These are phyloP conservation scores for Hyles euphorbiae DNA, from an alignment of 1,140 invertebrate genomes.

Conservation along the genomic window DNA sequence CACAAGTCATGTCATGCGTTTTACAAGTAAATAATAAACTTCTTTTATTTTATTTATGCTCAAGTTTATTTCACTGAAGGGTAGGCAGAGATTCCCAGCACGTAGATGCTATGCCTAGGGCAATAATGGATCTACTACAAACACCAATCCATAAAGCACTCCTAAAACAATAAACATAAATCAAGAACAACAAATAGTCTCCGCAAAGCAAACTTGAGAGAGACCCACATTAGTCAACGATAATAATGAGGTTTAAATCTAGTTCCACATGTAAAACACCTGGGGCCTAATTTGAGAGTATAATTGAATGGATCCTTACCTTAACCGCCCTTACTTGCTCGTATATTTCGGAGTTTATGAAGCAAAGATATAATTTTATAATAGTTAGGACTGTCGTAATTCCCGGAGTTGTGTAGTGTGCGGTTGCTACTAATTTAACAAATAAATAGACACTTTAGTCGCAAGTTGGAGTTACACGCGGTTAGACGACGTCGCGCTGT, in stretches of 20 bases:
- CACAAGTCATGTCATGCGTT: too few relatives aligned
- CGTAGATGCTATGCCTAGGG: too few relatives aligned
- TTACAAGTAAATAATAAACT: too few relatives aligned
- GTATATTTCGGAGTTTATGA: slow-evolving; percentile 19
- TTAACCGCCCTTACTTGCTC: slow-evolving; percentile 4
- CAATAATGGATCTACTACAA: too few relatives aligned
- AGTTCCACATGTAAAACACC: slow-evolving; percentile 8
- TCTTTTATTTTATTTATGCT: too few relatives aligned
- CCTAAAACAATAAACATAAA: too few relatives aligned
- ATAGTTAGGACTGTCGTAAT: slow-evolving; percentile 23
- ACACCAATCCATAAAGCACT: too few relatives aligned
- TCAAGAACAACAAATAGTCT: too few relatives aligned
- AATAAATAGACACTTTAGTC: slow-evolving; percentile 34
- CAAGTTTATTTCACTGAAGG: too few relatives aligned
- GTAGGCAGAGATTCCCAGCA: too few relatives aligned
- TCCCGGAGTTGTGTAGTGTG: slow-evolving; percentile 7
- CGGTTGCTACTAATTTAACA: slow-evolving; percentile 28
- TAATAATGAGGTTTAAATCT: slow-evolving; percentile 3
- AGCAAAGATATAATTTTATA: slow-evolving; percentile 23
- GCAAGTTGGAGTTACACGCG: slow-evolving; percentile 21
- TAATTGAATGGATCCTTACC: slow-evolving; percentile 11
- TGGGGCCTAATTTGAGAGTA: slow-evolving; percentile 5
- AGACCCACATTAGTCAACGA: background rate
- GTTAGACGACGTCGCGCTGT: slow-evolving; percentile 15
- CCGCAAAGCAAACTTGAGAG: too few relatives aligned